Percentiles rank a stretch among this genome's conserved stretches.
Conservation (phyloP, 2,888 invertebrate species). For the Eutolmus rufibarbis region DNA sequence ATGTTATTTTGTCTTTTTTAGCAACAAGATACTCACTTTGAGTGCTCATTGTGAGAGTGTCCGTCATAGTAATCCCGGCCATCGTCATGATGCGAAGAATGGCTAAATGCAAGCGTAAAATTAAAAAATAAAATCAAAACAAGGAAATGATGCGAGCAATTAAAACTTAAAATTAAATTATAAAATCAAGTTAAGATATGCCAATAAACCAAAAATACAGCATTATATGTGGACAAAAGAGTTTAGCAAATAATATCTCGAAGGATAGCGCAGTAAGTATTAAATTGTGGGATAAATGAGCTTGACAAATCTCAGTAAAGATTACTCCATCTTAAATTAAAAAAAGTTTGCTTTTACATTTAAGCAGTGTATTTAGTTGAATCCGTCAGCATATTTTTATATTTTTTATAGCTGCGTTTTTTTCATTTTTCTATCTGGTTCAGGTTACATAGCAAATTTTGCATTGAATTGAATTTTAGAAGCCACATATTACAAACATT, state of each 20-base stretch:
- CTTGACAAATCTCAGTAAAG: neutral
- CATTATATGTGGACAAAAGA: neutral
- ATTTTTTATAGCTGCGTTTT: no score
- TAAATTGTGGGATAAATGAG: neutral
- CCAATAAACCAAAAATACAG: neutral
- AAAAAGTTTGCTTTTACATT: neutral
- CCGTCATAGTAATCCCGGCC: conserved; percentile 55
- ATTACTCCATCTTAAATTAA: neutral
- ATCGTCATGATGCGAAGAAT: conserved; percentile 54
- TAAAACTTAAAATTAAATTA: conserved; percentile 36
- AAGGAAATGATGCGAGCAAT: conserved; percentile 36
- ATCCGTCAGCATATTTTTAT: no score
- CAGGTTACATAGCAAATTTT: no score
- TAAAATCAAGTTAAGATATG: conserved; percentile 41
- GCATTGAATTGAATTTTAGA: no score
- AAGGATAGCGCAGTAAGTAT: neutral
- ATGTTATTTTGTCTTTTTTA: conserved; percentile 1
- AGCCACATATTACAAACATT: no score
- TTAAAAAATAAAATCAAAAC: conserved; percentile 44
- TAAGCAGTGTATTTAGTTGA: neutral
- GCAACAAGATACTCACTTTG: conserved; percentile 52
- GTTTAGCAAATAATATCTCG: conserved; percentile 14
- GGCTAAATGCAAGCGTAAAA: conserved; percentile 55
- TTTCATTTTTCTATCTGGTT: no score
- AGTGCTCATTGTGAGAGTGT: conserved; percentile 54